phyloP scores from a whole-genome alignment of 2,888 invertebrate species.

The Pseudococcus viburni region DNA sequence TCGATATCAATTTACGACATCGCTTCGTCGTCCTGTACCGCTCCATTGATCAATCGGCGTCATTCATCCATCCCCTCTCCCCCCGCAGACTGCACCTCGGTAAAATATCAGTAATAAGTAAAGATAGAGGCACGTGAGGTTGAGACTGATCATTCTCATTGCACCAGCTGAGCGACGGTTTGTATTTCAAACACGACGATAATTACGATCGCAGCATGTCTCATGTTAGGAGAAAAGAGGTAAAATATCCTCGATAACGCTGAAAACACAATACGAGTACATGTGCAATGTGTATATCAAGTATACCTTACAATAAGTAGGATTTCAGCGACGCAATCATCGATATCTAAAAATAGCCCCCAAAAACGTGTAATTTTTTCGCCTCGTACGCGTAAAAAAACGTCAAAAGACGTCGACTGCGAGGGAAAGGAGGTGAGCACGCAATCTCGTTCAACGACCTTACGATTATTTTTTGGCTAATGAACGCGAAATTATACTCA shows the following conservation, averaged over 20 bases:
- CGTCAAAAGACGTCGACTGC: no score
- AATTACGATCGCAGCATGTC: constrained; percentile 11
- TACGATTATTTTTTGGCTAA: constrained; percentile 25
- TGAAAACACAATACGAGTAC: no score
- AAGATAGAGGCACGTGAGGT: not conserved
- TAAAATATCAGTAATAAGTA: not conserved
- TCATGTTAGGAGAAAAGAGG: not conserved
- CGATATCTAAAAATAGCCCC: constrained; percentile 19
- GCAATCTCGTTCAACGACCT: constrained; percentile 18
- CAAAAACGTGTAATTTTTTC: not conserved
- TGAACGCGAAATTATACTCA: not conserved
- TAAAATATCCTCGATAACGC: not conserved
- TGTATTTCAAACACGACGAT: constrained; percentile 13
- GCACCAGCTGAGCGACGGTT: constrained; percentile 13
- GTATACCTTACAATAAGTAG: not conserved
- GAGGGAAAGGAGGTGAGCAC: not conserved
- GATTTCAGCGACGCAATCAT: not conserved
- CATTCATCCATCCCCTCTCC: not conserved
- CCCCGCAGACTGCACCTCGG: not conserved
- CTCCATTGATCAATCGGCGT: not conserved
- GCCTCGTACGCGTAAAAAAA: not conserved
- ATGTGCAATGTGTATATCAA: not conserved
- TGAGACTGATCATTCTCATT: constrained; percentile 2
- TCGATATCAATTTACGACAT: not conserved
- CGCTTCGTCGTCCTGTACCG: not conserved